Evolutionary conservation across 2,888 invertebrate species (phyloP).

Genomic region (Polietes domitor): DNA sequence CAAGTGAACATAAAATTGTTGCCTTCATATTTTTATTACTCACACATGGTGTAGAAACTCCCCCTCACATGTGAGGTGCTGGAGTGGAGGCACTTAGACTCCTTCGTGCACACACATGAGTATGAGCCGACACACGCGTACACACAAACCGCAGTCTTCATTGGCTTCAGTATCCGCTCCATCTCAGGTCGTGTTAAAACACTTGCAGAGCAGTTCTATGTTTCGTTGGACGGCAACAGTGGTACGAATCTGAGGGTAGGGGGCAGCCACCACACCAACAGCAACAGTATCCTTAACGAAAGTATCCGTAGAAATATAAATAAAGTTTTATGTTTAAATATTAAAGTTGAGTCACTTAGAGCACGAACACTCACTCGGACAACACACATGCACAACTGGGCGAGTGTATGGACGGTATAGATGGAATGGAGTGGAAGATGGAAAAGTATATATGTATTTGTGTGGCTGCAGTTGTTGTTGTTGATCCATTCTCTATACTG

Average conservation of each 20-base stretch:
- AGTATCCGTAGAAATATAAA: conserved; percentile 12
- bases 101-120: neutral
- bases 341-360: conserved; percentile 20
- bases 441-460: neutral
- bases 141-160: neutral
- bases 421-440: neutral
- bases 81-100: neutral
- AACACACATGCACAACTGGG: neutral
- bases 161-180: neutral
- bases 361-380: neutral
- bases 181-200: conserved; percentile 2
- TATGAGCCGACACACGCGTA: neutral
- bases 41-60: neutral
- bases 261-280: neutral
- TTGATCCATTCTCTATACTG: neutral
- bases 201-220: conserved; percentile 16
- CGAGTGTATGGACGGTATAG: neutral
- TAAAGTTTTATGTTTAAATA: conserved; percentile 20
- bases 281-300: neutral
- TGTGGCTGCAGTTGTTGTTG: neutral
- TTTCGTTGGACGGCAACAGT: neutral
- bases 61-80: neutral
- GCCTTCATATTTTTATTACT: conserved; percentile 9
- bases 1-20: conserved; percentile 23
- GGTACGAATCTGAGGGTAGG: neutral